phyloP scores from a whole-genome alignment of 1,140 invertebrate genomes.

The Ctenoplectra terminalis region DNA sequence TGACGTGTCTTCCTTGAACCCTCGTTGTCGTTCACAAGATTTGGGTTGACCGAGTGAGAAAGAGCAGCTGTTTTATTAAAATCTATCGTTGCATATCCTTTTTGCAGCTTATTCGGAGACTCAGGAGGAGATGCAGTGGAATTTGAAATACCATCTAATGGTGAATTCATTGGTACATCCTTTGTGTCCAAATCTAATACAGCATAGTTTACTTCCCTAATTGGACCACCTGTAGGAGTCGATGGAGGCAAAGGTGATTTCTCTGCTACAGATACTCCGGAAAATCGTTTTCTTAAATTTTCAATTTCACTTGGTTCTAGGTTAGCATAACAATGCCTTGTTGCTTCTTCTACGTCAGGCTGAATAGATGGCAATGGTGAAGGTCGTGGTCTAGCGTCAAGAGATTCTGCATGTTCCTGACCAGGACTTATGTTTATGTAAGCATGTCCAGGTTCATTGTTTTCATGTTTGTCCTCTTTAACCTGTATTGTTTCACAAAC shows the following conservation, averaged over 20 bases:
- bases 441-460: conserved; percentile 76
- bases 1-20: conserved; percentile 87
- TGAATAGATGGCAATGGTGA: conserved; percentile 68
- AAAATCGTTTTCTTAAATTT: conserved; percentile 79
- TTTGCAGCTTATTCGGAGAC: conserved; percentile 84
- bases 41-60: conserved; percentile 86
- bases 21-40: conserved; percentile 83
- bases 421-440: conserved; percentile 87
- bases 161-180: conserved; percentile 51
- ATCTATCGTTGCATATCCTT: conserved; percentile 96
- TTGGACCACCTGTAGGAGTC: conserved; percentile 80
- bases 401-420: conserved; percentile 68
- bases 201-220: conserved; percentile 89
- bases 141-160: conserved; percentile 65
- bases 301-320: conserved; percentile 85
- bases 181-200: conserved; percentile 88
- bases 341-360: conserved; percentile 75
- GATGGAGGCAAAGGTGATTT: conserved; percentile 81
- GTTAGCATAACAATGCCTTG: conserved; percentile 86
- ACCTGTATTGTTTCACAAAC: conserved; percentile 55
- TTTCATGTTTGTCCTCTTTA: conserved; percentile 67
- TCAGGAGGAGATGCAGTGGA: conserved; percentile 80
- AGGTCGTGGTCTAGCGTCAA: conserved; percentile 43
- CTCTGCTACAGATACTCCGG: conserved; percentile 77
- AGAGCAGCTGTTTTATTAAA: conserved; percentile 95